Base-by-base conservation (phyloP, 2,888 invertebrate species). In the Callyntrura sp. region DNA sequence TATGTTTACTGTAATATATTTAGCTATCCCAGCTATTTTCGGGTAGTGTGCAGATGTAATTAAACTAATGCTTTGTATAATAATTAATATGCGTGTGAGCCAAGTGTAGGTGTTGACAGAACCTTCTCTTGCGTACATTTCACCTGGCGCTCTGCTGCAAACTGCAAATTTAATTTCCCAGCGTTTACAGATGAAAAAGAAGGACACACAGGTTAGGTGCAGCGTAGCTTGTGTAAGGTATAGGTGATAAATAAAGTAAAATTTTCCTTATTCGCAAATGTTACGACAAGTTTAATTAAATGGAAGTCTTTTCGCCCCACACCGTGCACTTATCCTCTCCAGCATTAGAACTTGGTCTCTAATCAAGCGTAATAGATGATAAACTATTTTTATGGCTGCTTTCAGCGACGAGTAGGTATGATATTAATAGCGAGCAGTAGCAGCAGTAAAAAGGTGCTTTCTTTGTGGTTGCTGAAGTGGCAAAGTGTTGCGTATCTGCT, bases 291-390 rank as follows among this genome's bases (percentile, higher is more conserved):
- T 12, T 28, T 28, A 12, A n/a, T n/a, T 8, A 68, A 68, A 68
- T 45, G 11, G 17, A 48, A 43, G 70, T 68, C 12, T 45, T 45
- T 45, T 51, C 2, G 12, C 43, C 6, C 17, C 70, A 43, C 11
- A 48, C n/a, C 25, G 35, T 45, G 35, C 6, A 35, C 35, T 70
- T 70, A 20, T 70, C 45, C 45, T 45, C 23, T 14, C 8, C 8
- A 51, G 9, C 76, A 76, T 76, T 51, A 76, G 51, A 76, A 11
- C 25, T 51, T 51, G 8, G 76, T 25, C 25, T 76, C 76, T 76
- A 76, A 76, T 76, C 51, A 76, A 76, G 76, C 76, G 76, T 76
- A 76, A 76, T 51, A 76, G 76, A 76, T 76, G 51, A 76, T 76
- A 76, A 76, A 76, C 48, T 51, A 25, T 51, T 76, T 35, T 76